Percentiles rank a stretch among this genome's conserved stretches.
Conservation (phyloP, 2,113 vertebrate genomes). For the Ceyx margarethae region DNA sequence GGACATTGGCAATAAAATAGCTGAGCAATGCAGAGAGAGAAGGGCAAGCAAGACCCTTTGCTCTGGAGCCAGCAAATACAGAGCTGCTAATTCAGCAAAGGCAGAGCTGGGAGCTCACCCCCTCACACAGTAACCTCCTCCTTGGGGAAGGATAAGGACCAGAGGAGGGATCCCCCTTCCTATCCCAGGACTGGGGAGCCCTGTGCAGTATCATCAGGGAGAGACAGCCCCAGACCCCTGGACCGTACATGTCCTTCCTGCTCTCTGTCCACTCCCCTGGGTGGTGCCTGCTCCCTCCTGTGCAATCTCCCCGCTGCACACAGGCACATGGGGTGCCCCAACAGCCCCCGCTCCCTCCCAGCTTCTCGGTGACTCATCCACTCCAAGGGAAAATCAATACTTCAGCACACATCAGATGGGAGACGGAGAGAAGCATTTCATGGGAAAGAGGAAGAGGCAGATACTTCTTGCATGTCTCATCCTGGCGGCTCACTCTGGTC, state of each 20-base stretch:
- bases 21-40: rapidly evolving
- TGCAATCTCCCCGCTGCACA: background rate
- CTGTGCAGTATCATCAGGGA: rapidly evolving
- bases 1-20: background rate
- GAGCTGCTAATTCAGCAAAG: background rate
- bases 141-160: rapidly evolving
- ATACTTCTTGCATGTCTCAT: conserved; percentile 53
- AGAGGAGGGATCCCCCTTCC: background rate
- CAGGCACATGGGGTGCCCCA: background rate
- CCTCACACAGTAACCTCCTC: background rate
- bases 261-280: background rate
- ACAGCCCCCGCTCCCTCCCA: background rate
- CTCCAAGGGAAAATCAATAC: conserved; percentile 3
- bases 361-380: conserved; percentile 40
- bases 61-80: background rate
- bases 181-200: background rate
- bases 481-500: background rate
- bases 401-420: background rate
- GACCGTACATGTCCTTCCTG: background rate
- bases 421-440: background rate
- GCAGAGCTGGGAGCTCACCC: background rate
- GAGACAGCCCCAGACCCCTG: background rate
- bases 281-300: background rate
- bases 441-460: conserved; percentile 21
- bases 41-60: background rate